phyloP scores from a whole-genome alignment of 2,113 vertebrate species.

The Argyrosomus japonicus region DNA sequence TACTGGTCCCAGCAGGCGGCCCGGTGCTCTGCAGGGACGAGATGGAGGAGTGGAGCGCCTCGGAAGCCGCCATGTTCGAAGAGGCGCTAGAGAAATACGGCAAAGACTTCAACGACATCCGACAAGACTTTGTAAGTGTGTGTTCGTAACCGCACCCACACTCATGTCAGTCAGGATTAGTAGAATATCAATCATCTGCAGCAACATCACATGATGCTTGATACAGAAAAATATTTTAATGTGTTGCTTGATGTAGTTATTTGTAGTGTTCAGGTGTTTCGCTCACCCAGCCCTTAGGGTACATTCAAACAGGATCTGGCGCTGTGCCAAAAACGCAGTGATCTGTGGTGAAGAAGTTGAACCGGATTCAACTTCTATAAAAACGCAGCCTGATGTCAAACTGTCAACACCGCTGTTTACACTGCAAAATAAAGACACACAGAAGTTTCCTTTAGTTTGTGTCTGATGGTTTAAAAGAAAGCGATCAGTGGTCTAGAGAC shows the following conservation, averaged over 20 bases:
- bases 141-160: background rate
- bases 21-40: conserved; percentile 97
- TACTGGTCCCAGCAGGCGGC: conserved; percentile 94
- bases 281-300: too few relatives aligned
- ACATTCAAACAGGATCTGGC: too few relatives aligned
- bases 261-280: background rate
- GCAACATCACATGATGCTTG: background rate
- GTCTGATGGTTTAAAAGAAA: too few relatives aligned
- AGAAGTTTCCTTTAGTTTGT: too few relatives aligned
- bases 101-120: conserved; percentile 99
- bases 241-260: background rate
- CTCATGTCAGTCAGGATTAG: background rate
- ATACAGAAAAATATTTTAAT: background rate
- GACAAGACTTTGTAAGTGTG: conserved; percentile 97
- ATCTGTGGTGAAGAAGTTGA: too few relatives aligned
- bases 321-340: too few relatives aligned
- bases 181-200: background rate
- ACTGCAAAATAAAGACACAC: too few relatives aligned
- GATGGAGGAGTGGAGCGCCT: conserved; percentile 99
- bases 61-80: conserved; percentile 96
- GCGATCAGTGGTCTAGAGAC: too few relatives aligned
- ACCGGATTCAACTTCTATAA: too few relatives aligned
- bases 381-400: too few relatives aligned
- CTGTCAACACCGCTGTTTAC: too few relatives aligned
- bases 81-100: conserved; percentile 98